Evolutionary conservation across 1,140 invertebrate genomes (phyloP).

Genomic region (Tenebrio molitor): DNA sequence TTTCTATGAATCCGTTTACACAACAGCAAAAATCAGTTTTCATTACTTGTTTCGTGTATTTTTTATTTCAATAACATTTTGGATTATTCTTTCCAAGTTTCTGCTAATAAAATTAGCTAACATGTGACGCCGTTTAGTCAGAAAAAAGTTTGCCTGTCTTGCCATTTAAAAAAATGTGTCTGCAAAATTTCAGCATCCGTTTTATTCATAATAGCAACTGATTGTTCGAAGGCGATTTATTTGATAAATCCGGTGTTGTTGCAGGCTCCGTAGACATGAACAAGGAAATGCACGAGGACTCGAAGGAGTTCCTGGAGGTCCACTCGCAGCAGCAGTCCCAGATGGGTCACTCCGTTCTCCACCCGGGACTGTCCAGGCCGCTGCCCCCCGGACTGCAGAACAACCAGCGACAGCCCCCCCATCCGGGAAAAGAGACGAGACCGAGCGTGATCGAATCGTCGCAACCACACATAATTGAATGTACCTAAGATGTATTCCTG

Average conservation of each 20-base stretch:
- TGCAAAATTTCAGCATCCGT: too few species aligned
- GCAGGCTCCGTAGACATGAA: slow-evolving; percentile 63
- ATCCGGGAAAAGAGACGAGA: slow-evolving; percentile 74
- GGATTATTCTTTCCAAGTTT: too few species aligned
- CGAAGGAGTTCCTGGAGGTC: slow-evolving; percentile 65
- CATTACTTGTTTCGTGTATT: too few species aligned
- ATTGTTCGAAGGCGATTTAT: too few species aligned
- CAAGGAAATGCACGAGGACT: slow-evolving; percentile 66
- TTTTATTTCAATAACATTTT: too few species aligned
- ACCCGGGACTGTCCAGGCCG: slow-evolving; percentile 65
- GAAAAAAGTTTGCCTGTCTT: too few species aligned
- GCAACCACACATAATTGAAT: slow-evolving; percentile 89
- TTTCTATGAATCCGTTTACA: too few species aligned
- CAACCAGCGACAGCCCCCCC: slow-evolving; percentile 56
- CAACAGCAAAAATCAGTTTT: too few species aligned
- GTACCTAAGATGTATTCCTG: slow-evolving; percentile 75
- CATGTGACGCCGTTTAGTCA: too few species aligned
- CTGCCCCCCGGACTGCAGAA: slow-evolving; percentile 61
- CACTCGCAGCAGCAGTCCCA: slow-evolving; percentile 58
- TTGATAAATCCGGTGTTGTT: slow-evolving; percentile 9
- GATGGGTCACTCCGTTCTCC: slow-evolving; percentile 66
- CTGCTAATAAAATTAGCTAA: too few species aligned
- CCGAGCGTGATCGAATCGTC: slow-evolving; percentile 88
- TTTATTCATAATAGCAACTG: too few species aligned
- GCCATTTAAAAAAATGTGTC: too few species aligned